Conservation (phyloP, 37 sponge, comb jelly and placozoan genomes). For the Eunapius fragilis region DNA sequence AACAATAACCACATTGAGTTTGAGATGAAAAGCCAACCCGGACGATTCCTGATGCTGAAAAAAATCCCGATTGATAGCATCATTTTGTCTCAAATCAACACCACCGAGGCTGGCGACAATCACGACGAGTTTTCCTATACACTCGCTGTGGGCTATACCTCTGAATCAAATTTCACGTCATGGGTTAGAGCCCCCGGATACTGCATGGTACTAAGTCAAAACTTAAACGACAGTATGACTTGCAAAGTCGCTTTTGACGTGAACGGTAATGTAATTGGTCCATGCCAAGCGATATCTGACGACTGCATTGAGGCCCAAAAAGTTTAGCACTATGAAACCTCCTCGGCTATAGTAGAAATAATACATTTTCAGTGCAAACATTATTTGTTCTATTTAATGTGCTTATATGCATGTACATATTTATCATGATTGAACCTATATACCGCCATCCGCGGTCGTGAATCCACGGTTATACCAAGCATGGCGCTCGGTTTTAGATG, state of each 20-base stretch:
- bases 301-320: not conserved
- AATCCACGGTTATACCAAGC: no score
- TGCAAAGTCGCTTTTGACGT: not conserved
- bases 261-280: not conserved
- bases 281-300: not conserved
- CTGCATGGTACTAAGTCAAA: not conserved
- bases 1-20: not conserved
- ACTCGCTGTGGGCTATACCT: not conserved
- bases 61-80: not conserved
- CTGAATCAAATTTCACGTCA: not conserved
- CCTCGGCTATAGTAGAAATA: no score
- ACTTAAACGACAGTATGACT: not conserved
- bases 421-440: no score
- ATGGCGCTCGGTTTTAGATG: no score
- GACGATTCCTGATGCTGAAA: not conserved
- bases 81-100: not conserved
- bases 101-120: not conserved
- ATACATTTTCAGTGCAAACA: no score
- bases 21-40: not conserved
- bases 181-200: not conserved
- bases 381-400: no score
- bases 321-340: no score
- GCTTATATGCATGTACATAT: no score
- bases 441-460: no score
- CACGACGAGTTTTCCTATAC: not conserved